Base-by-base conservation (phyloP, 1,140 invertebrate species). In the Hyphantria cunea region DNA sequence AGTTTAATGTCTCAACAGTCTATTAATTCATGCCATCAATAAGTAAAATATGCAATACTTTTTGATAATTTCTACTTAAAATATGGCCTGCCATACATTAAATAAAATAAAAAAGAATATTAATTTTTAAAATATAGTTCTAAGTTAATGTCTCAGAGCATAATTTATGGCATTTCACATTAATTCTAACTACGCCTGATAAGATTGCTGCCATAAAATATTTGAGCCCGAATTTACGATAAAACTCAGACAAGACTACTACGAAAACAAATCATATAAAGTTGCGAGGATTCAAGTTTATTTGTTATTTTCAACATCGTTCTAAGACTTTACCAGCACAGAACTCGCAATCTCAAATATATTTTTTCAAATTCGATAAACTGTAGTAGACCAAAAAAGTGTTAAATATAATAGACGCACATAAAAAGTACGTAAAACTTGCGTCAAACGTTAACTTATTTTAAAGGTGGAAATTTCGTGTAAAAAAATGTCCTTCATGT, bases 401-500 rank as follows among this genome's bases (percentile, higher is more conserved):
- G n/a, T 9, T 17, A 50, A 50, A 9, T 48, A 47, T 61, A 39
- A 53, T 53, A 45, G 34, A 44, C 41, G 41, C 14, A 45, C 31
- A 44, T 53, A 31, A 39, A 62, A 62, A 42, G 33, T 34, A 9
- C 15, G 32, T 33, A 60, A 49, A 47, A 62, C 13, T 47, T 31
- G 32, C 25, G 31, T 33, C 51, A 15, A 51, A 33, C 56, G 48
- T 15, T 34, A 52, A 11, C 50, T 53, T 53, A 37, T 25, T 47
- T 62, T 52, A 33, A 52, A 53, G 49, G 59, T 70, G 69, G 68
- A 55, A 68, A 60, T 62, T 78, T 75, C 73, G 80, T 78, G 76
- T 81, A 71, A 84, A 82, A 82, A 82, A 82, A 74, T 82, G 80
- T 82, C 80, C 71, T 78, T 80, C 74, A 66, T 69, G 69, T 71